Conservation (phyloP, 1,140 invertebrate species). For the Achatina immaculata region DNA sequence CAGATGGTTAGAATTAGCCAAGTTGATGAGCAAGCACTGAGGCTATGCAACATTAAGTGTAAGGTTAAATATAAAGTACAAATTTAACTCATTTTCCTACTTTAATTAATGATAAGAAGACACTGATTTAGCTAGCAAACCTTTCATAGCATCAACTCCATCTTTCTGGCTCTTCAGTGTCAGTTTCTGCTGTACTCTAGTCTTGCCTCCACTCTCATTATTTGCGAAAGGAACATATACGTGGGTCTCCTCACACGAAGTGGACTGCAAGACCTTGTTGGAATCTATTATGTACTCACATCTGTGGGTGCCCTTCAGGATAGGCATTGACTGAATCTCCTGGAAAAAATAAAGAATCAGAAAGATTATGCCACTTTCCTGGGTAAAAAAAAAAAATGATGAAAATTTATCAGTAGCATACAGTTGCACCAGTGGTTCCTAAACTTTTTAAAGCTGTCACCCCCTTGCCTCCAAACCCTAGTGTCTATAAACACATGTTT, state of each 20-base stretch:
- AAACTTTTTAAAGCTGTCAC: too few species aligned
- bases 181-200: conserved; percentile 78
- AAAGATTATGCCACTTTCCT: not conserved
- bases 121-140: too few species aligned
- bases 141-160: conserved; percentile 7
- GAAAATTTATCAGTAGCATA: not conserved
- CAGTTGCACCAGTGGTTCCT: not conserved
- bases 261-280: conserved; percentile 78
- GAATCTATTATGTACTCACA: conserved; percentile 86
- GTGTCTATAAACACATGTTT: too few species aligned
- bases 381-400: not conserved
- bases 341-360: conserved; percentile 25
- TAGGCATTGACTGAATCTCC: conserved; percentile 80
- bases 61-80: too few species aligned
- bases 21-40: too few species aligned
- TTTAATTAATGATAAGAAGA: too few species aligned
- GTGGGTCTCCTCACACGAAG: conserved; percentile 83
- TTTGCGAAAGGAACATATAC: conserved; percentile 84
- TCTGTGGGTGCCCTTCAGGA: conserved; percentile 82
- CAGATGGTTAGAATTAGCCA: too few species aligned
- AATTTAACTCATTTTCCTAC: too few species aligned
- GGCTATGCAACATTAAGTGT: too few species aligned
- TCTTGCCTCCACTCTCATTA: conserved; percentile 81
- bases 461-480: not conserved
- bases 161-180: conserved; percentile 55